Evolutionary conservation across 2,113 vertebrate genomes (phyloP), one percentile per base, ranked within the genome.

Genomic region (Gallinago undulata): DNA sequence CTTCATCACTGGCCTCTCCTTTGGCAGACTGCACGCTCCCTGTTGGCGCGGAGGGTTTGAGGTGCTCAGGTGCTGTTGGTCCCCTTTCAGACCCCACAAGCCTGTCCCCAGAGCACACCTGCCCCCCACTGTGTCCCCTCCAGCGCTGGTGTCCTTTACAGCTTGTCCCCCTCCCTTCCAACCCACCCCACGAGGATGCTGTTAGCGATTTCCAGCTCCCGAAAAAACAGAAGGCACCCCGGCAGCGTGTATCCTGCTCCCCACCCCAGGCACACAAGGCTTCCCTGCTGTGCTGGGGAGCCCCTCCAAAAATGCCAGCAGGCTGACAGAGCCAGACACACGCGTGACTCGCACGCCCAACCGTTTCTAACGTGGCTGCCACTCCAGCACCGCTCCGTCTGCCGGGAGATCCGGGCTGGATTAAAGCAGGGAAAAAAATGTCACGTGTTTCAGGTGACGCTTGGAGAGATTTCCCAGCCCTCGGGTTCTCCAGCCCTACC

Each of bases 1-100:
- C 99, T 99, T 99, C 99, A 91, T 99, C 99, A 98, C 99, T 99
- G 89, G 99, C 98, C 72, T 99, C 99, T 92, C 98, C 99, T 98
- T 99, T 99, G 60, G 91, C 96, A 57, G 98, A 96, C 96, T 98
- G 98, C 93, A 97, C 98, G n/a, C 97, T 98, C 97, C 98, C 98
- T 98, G 95, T 74, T 83, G 81, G 92, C 14, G 55, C 56, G 89
- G 35, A 45, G 10, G 9, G 22, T 31, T 5, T 11, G 27, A 57
- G 30, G 39, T 3, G 30, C 9, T 84, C 8, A 1, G 45, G 21
- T 37, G 88, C 50, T 90, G 82, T 47, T 4, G 5, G 4, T 50
- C 6, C 82, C 64, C n/a, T 43, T n/a, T 9, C 3, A 33, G 63
- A 22, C 11, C 15, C 16, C 48, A 25, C 0, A 0, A 23, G 55